These are phyloP conservation scores for Arctia plantaginis DNA, from an alignment of 2,888 invertebrate species.

Conservation along the genomic window DNA sequence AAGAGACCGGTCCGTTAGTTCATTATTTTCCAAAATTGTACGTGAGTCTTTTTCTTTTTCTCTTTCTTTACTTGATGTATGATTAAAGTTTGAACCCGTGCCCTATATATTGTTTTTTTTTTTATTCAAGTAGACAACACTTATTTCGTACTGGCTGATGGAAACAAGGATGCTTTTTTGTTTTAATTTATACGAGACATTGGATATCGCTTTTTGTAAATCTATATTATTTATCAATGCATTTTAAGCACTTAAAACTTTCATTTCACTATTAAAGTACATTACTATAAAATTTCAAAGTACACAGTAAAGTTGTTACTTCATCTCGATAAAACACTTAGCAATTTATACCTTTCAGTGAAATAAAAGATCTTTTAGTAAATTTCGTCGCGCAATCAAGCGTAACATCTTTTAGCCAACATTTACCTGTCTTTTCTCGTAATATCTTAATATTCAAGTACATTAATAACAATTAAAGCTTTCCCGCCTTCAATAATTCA, in stretches of 20 bases:
- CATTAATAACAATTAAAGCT: constrained; percentile 69
- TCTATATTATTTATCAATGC: not conserved
- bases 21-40: constrained; percentile 81
- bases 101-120: constrained; percentile 36
- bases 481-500: constrained; percentile 70
- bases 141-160: not conserved
- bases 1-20: constrained; percentile 74
- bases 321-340: constrained; percentile 1
- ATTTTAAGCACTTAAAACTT: not conserved
- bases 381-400: constrained; percentile 29
- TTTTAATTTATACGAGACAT: not conserved
- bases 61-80: constrained; percentile 56
- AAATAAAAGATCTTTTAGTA: constrained; percentile 5
- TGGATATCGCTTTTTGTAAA: not conserved
- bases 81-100: constrained; percentile 68
- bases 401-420: constrained; percentile 27
- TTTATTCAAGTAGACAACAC: constrained; percentile 24
- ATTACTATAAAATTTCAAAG: too few relatives aligned
- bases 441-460: constrained; percentile 57
- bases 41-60: constrained; percentile 53
- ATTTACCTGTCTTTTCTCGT: constrained; percentile 45
- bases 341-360: constrained; percentile 1
- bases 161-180: not conserved
- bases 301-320: not conserved
- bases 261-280: too few relatives aligned